Conservation (phyloP, 2,797 vertebrate genomes). For the Hippopotamyrus pictus region DNA sequence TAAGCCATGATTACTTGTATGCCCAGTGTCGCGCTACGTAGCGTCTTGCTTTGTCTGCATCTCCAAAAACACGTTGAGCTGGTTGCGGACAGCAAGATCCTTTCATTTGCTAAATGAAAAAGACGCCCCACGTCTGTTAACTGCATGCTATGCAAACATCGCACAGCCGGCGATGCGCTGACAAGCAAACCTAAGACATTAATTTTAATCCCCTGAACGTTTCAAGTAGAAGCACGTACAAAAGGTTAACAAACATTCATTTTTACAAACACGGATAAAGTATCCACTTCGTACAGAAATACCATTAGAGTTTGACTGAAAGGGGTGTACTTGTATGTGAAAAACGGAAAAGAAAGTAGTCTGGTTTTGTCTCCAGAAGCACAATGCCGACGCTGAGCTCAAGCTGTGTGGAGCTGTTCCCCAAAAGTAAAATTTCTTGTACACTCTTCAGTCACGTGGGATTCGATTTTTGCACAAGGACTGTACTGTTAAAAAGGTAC, state of each 20-base stretch:
- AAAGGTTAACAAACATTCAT: neutral
- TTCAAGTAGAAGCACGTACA: neutral
- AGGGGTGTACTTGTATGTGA: neutral
- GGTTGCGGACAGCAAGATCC: slow-evolving; percentile 34
- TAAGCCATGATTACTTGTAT: slow-evolving; percentile 4
- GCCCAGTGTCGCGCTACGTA: slow-evolving; percentile 22
- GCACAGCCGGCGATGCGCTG: neutral
- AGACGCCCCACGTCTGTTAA: slow-evolving; percentile 40
- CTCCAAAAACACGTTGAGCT: slow-evolving; percentile 29
- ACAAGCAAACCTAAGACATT: neutral
- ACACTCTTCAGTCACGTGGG: slow-evolving; percentile 17
- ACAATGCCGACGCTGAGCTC: neutral
- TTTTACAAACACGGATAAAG: neutral
- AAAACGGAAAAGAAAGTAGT: neutral
- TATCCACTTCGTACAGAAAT: neutral
- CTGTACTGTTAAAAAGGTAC: slow-evolving; percentile 7
- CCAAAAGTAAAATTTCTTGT: slow-evolving; percentile 9
- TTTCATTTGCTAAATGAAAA: slow-evolving; percentile 25
- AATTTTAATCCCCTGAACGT: neutral
- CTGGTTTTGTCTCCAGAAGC: neutral
- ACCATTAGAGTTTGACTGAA: neutral
- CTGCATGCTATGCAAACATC: neutral
- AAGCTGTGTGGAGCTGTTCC: slow-evolving; percentile 5
- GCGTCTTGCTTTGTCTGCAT: slow-evolving; percentile 35
- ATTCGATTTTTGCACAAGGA: slow-evolving; percentile 24